phyloP scores from a whole-genome alignment of 2,888 invertebrate genomes.

The Scelioninae gen. 1 region DNA sequence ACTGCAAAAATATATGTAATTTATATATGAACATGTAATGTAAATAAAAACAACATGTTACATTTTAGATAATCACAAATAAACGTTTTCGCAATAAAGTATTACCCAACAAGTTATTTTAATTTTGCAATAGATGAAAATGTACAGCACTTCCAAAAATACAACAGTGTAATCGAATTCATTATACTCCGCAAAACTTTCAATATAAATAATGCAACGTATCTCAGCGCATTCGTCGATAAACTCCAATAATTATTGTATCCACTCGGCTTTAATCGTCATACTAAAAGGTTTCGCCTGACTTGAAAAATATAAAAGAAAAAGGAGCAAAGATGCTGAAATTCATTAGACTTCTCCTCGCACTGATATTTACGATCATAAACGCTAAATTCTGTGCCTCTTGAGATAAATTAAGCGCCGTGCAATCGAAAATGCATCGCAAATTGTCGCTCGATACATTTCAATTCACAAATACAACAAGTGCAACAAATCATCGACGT shows the following conservation, averaged over 20 bases:
- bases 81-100: too few relatives aligned
- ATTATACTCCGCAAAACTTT: neutral
- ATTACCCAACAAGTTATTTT: neutral
- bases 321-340: neutral
- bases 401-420: conserved; percentile 15
- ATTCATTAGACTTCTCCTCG: neutral
- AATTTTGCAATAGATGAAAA: neutral
- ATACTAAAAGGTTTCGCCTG: neutral
- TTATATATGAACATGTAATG: too few relatives aligned
- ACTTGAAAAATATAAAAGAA: neutral
- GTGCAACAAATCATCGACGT: conserved; percentile 15
- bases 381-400: conserved; percentile 8
- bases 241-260: neutral
- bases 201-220: neutral
- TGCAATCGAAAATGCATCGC: conserved; percentile 1
- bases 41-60: too few relatives aligned
- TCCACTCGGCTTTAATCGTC: conserved; percentile 1
- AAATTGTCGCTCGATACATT: conserved; percentile 22
- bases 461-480: neutral
- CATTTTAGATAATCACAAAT: too few relatives aligned
- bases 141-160: neutral
- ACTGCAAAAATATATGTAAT: too few relatives aligned
- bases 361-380: conserved; percentile 18
- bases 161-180: neutral
- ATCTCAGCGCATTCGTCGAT: neutral